Conservation (phyloP, 2,888 invertebrate species). For the Cephalotes varians region DNA sequence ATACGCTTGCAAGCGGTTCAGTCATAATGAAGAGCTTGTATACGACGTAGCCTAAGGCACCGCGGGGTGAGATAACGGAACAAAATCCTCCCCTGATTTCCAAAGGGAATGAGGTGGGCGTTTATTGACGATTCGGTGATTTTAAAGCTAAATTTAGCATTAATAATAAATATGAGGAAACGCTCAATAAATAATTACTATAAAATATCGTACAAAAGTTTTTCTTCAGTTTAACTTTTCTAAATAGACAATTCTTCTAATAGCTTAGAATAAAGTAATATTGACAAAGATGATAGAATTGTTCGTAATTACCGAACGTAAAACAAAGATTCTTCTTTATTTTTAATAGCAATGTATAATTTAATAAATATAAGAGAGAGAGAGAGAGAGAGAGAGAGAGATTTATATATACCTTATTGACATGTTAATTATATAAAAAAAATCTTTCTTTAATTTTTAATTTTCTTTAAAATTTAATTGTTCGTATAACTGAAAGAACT, state of each 20-base stretch:
- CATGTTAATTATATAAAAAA: not conserved
- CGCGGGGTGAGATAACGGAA: constrained; percentile 58
- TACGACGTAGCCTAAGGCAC: constrained; percentile 54
- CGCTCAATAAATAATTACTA: constrained; percentile 33
- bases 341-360: not conserved
- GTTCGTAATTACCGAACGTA: not conserved
- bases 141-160: constrained; percentile 44
- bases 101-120: constrained; percentile 60
- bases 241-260: not conserved
- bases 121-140: constrained; percentile 30
- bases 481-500: not conserved
- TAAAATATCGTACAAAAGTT: constrained; percentile 36
- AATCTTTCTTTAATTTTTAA: constrained; percentile 5
- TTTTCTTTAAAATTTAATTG: not conserved
- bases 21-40: constrained; percentile 73
- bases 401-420: not conserved
- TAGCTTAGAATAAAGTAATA: not conserved
- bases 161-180: not conserved
- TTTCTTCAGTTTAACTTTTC: not conserved
- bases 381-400: no score
- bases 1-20: constrained; percentile 37
- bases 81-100: constrained; percentile 53
- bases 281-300: not conserved
- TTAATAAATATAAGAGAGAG: not conserved
- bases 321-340: not conserved